Base-by-base conservation (phyloP, 2,888 invertebrate species). In the Coecobrya sp. region DNA sequence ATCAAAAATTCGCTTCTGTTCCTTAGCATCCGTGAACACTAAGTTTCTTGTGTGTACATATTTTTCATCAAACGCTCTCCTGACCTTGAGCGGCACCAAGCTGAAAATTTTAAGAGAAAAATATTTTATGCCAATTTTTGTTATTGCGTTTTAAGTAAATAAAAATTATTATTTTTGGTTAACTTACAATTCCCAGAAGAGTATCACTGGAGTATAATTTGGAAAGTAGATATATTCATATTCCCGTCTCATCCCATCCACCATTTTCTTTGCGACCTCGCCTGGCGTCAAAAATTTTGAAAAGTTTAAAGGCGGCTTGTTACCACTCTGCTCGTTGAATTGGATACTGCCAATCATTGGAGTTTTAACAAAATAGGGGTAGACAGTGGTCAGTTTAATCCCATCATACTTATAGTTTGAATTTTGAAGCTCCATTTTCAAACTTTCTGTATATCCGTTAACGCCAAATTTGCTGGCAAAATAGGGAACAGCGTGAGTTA, bases 381-480 rank as follows among this genome's bases (percentile, higher is more conserved):
- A 88, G 0, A 81, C 88, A 0, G 88, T 88, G 2, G 88, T 81
- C 3, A 42, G n/a, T 0, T 68, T 62, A 65, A 88, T 79, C 0
- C 81, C 81, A n/a, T 13, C 27, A 22, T 79, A 55, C 5, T 68
- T 49, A 7, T 36, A 36, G 36, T 36, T 36, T 7, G 2, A 7
- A 36, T 4, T 2, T 4, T 7, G 36, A 7, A 92, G 22, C 45
- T 92, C 92, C 0, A 16, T 19, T 30, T 42, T 84, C 7, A 92
- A 11, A 7, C 86, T 16, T 13, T 92, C 89, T 1, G 82, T 68
- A 25, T 79, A 85, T 22, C 92, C 92, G 1, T 89, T 0, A 30
- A 89, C 55, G 13, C 68, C 87, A 84, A 55, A 84, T 65, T 93
- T 93, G 0, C 92, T 89, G 8, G 93, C 87, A 11, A 84, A 73